Conservation (phyloP, 2,113 vertebrate genomes). For the Anguilla rostrata region DNA sequence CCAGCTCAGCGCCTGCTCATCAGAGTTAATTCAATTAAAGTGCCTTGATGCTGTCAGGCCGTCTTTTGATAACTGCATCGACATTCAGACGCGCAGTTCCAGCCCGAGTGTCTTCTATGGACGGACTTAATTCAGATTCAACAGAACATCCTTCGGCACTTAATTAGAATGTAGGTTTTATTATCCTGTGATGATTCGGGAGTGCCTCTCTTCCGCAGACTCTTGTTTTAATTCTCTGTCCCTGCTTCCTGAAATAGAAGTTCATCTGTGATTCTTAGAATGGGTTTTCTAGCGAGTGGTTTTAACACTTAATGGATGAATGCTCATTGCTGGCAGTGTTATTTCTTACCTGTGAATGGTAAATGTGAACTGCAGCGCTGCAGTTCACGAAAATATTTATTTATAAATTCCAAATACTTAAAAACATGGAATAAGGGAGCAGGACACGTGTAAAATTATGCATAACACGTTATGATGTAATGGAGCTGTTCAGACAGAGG, state of each 20-base stretch:
- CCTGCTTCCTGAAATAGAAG: background rate
- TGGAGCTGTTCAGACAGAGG: too few species aligned
- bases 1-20: constrained; percentile 77
- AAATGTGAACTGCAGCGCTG: too few species aligned
- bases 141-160: constrained; percentile 60
- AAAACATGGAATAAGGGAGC: constrained; percentile 34
- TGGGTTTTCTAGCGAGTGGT: too few species aligned
- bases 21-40: constrained; percentile 90
- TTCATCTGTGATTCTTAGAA: too few species aligned
- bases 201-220: constrained; percentile 71
- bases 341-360: too few species aligned
- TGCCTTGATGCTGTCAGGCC: constrained; percentile 83
- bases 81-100: constrained; percentile 85
- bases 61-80: constrained; percentile 92
- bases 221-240: background rate
- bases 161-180: constrained; percentile 69
- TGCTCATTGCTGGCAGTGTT: too few species aligned
- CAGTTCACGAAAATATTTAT: too few species aligned
- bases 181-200: constrained; percentile 80
- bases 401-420: too few species aligned
- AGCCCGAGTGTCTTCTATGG: constrained; percentile 81
- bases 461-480: too few species aligned
- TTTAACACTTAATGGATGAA: too few species aligned
- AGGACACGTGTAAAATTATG: too few species aligned
- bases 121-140: constrained; percentile 55